phyloP scores from a whole-genome alignment of 2,113 vertebrate genomes.

The Lasiurus cinereus region DNA sequence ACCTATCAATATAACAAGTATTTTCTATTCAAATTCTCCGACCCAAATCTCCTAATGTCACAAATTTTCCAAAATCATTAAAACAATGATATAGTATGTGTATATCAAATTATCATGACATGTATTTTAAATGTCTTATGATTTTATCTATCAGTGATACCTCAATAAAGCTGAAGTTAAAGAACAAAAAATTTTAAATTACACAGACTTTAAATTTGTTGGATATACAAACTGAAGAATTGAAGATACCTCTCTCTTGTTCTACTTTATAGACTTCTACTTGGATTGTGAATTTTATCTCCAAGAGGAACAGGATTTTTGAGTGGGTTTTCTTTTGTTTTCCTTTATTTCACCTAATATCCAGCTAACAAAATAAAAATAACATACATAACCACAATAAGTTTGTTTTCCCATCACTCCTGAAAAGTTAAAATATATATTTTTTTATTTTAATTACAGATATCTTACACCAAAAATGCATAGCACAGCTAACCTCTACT shows the following conservation, averaged over 20 bases:
- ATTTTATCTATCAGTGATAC: background rate
- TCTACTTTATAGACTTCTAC: background rate
- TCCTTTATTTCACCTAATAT: background rate
- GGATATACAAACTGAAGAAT: background rate
- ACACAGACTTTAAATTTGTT: background rate
- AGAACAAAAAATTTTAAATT: background rate
- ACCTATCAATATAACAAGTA: background rate
- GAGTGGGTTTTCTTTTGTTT: background rate
- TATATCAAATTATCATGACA: background rate
- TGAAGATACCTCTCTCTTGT: background rate
- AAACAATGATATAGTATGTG: background rate
- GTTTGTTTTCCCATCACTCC: background rate
- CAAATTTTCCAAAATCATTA: background rate
- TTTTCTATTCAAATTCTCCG: background rate
- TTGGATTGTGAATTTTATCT: background rate
- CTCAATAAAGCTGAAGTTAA: background rate
- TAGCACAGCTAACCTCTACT: background rate
- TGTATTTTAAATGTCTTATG: background rate
- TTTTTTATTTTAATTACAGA: background rate
- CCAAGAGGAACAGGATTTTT: background rate
- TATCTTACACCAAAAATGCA: background rate
- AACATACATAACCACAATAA: background rate
- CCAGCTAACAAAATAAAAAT: constrained; percentile 26
- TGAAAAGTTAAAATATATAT: background rate
- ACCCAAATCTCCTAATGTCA: background rate